Conservation (phyloP, 2,797 vertebrate species). For the Eulemur albifrons region DNA sequence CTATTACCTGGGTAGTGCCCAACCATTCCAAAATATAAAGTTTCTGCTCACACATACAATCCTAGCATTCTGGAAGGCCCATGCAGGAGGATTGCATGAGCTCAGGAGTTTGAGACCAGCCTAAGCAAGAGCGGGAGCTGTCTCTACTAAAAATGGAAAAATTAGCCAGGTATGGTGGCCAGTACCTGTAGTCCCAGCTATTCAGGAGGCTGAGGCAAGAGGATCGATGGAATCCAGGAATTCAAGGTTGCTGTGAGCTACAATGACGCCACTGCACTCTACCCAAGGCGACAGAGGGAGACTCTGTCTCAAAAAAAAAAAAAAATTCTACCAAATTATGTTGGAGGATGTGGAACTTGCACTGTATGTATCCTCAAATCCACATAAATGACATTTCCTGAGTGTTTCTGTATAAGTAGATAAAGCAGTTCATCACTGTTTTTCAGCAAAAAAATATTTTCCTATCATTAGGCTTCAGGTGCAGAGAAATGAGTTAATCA, state of each 20-base stretch:
- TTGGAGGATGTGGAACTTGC: not conserved
- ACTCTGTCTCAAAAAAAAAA: too few relatives aligned
- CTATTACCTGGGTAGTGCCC: not conserved
- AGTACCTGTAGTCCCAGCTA: not conserved
- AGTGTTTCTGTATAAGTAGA: not conserved
- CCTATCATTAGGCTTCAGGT: not conserved
- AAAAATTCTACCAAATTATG: not conserved
- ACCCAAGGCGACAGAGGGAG: not conserved
- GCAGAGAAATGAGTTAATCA: not conserved
- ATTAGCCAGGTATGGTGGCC: not conserved
- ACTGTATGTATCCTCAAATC: not conserved
- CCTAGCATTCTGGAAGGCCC: not conserved
- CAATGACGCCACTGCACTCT: not conserved
- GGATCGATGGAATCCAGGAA: not conserved
- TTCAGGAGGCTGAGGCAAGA: not conserved
- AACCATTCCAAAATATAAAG: not conserved
- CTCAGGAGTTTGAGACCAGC: not conserved
- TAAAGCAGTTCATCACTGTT: not conserved
- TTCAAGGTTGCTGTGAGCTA: not conserved
- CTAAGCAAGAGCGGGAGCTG: not conserved
- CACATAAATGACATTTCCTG: not conserved
- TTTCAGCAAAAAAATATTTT: conserved; percentile 24
- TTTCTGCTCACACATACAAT: not conserved
- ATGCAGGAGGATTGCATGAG: not conserved
- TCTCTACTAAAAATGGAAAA: not conserved